Evolutionary conservation across 2,113 vertebrate genomes (phyloP).

Genomic region (Anhinga anhinga): DNA sequence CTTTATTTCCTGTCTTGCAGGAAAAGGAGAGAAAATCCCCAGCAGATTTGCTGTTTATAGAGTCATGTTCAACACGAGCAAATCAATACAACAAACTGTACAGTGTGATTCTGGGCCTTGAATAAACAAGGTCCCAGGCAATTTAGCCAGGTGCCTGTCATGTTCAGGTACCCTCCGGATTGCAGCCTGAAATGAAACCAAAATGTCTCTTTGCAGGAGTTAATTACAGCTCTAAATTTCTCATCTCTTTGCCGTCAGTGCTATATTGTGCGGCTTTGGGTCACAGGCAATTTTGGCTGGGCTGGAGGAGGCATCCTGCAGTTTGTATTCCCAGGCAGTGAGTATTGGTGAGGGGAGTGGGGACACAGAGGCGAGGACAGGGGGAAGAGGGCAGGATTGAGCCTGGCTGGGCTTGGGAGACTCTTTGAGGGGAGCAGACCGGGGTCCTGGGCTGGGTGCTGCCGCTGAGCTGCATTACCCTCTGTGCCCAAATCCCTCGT

Average conservation of each 20-base stretch:
- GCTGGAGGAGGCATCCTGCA: background rate
- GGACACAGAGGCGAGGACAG: accelerated
- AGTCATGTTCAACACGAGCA: background rate
- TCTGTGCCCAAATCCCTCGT: background rate
- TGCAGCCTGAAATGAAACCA: background rate
- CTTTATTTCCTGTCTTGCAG: background rate
- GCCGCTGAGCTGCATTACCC: background rate
- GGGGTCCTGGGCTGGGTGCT: background rate
- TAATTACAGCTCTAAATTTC: background rate
- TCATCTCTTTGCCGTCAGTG: background rate
- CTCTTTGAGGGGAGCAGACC: accelerated
- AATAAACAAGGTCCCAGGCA: constrained; percentile 6
- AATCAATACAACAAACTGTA: constrained; percentile 19
- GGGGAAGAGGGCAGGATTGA: background rate
- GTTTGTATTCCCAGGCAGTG: no score
- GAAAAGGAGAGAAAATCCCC: background rate
- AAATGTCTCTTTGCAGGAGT: background rate
- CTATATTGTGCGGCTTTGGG: background rate
- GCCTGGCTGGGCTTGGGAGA: background rate
- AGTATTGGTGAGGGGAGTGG: background rate
- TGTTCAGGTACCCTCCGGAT: background rate
- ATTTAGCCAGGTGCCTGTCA: background rate
- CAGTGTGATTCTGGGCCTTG: background rate
- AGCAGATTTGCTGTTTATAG: constrained; percentile 10
- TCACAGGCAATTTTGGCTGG: background rate